Conservation (phyloP, 2,113 vertebrate genomes). For the Megaceryle torquata region DNA sequence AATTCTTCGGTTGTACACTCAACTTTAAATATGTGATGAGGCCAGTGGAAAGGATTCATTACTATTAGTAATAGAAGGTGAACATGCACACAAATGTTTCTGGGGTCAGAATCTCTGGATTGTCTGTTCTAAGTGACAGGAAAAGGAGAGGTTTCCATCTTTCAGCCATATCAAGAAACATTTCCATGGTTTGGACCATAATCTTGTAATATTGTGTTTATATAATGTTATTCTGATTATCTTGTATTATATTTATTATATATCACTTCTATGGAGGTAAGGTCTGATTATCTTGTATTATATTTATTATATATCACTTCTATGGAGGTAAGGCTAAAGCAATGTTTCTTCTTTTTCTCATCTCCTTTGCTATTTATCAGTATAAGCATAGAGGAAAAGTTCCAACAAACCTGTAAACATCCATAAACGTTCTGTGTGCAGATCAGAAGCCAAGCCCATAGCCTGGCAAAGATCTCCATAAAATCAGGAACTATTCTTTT, state of each 20-base stretch:
- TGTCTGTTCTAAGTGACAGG: background rate
- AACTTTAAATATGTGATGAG: background rate
- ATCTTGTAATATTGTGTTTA: background rate
- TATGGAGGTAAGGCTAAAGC: background rate
- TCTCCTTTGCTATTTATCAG: background rate
- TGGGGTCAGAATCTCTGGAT: background rate
- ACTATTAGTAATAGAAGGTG: background rate
- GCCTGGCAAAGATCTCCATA: background rate
- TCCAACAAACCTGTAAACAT: background rate
- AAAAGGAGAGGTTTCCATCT: background rate
- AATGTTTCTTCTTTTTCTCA: background rate
- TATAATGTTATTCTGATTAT: background rate
- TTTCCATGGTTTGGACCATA: background rate
- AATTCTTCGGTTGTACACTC: background rate
- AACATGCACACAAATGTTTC: background rate
- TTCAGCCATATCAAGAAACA: background rate
- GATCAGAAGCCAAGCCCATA: background rate
- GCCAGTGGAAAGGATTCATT: background rate
- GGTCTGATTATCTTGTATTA: background rate
- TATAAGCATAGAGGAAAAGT: background rate
- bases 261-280: background rate
- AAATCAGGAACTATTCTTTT: constrained; percentile 17
- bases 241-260: background rate
- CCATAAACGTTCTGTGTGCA: background rate
- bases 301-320: background rate